These are phyloP conservation scores for Saguinus imperator DNA, from an alignment of 2,113 vertebrate genomes.

Conservation along the genomic window DNA sequence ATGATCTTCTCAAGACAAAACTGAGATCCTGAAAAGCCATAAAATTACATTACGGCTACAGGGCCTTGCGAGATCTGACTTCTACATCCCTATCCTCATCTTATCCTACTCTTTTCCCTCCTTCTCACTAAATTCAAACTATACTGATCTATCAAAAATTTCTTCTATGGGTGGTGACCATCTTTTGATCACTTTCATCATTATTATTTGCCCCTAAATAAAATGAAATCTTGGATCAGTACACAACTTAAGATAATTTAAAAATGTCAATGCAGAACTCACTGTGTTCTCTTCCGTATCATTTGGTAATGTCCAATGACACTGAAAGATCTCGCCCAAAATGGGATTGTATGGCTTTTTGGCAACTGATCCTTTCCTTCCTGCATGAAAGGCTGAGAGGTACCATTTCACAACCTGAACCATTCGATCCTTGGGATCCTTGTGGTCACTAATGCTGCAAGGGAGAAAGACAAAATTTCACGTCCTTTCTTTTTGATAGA, in stretches of 20 bases:
- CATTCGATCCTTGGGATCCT: slow-evolving; percentile 95
- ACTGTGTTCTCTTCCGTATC: slow-evolving; percentile 90
- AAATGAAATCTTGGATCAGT: not conserved
- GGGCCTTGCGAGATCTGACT: not conserved
- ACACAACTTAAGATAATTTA: not conserved
- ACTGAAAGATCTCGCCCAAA: slow-evolving; percentile 97
- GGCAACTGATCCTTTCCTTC: slow-evolving; percentile 98
- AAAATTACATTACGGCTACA: not conserved
- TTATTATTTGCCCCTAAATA: not conserved
- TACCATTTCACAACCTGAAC: slow-evolving; percentile 98
- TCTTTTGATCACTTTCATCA: not conserved
- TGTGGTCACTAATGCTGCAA: slow-evolving; percentile 94
- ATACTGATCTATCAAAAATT: not conserved
- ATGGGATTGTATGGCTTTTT: slow-evolving; percentile 99
- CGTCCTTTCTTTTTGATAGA: not conserved
- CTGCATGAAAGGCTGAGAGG: slow-evolving; percentile 99
- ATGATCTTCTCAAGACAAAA: slow-evolving; percentile 20
- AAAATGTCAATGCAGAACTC: slow-evolving; percentile 69
- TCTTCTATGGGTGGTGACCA: not conserved
- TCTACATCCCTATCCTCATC: not conserved
- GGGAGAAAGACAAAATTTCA: slow-evolving; percentile 48
- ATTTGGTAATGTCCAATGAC: slow-evolving; percentile 94
- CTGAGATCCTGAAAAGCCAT: not conserved
- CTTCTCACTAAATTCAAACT: not conserved
- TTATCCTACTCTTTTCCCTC: not conserved